phyloP scores from a whole-genome alignment of 92 coral and sea anemone genomes.

The Epizoanthus stellaris region DNA sequence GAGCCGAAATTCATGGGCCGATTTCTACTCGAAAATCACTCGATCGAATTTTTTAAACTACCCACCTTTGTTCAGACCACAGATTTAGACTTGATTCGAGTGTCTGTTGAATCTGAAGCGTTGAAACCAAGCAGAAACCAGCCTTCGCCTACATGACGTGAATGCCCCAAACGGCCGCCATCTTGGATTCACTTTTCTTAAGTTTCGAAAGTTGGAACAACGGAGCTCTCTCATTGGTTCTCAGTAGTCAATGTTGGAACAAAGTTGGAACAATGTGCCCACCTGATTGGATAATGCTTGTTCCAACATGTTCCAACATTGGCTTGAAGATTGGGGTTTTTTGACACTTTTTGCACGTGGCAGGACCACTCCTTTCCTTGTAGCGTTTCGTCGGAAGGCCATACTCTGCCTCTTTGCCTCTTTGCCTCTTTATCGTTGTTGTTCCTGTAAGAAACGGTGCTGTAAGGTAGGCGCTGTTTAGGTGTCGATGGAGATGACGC shows the following conservation, averaged over 20 bases:
- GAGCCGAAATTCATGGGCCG: neutral
- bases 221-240: conserved; percentile 10
- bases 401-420: no score
- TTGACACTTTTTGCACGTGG: no score
- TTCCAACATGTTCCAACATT: conserved; percentile 27
- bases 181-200: neutral
- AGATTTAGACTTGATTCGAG: neutral
- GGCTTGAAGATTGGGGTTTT: neutral
- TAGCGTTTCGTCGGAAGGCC: neutral
- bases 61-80: neutral
- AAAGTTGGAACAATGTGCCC: neutral
- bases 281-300: conserved; percentile 10
- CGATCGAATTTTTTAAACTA: neutral
- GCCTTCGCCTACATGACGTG: neutral
- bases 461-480: neutral
- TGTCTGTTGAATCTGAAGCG: neutral
- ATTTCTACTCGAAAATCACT: neutral
- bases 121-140: neutral
- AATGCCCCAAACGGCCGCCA: neutral
- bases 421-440: neutral
- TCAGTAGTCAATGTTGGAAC: neutral
- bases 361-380: neutral
- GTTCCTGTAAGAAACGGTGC: neutral
- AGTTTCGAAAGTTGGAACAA: neutral
- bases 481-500: neutral